Percentiles rank a stretch among this genome's conserved stretches.
phyloP scores from a whole-genome alignment of 1,140 invertebrate genomes.

The Triops longicaudatus region DNA sequence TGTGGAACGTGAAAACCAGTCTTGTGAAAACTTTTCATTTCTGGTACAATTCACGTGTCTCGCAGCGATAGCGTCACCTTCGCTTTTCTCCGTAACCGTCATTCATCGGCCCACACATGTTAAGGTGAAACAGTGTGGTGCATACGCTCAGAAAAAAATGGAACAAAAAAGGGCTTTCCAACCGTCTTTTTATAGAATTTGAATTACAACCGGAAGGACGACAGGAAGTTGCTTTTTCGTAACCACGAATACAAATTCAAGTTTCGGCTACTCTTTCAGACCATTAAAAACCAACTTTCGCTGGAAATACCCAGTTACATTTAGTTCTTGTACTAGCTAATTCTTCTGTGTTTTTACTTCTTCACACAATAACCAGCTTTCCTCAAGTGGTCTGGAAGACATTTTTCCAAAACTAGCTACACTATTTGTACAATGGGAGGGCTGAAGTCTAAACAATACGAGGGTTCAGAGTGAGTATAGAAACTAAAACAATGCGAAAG shows the following conservation, averaged over 20 bases:
- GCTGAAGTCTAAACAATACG: not conserved
- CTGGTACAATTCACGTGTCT: not conserved
- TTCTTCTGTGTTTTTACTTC: not conserved
- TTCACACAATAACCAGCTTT: not conserved
- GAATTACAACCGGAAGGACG: not conserved
- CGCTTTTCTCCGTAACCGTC: not conserved
- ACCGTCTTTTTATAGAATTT: not conserved
- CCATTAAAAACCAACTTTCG: not conserved
- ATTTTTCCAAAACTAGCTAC: not conserved
- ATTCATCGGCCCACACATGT: not conserved
- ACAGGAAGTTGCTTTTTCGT: not conserved
- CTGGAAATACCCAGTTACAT: not conserved
- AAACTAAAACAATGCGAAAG: not conserved
- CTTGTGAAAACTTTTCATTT: not conserved
- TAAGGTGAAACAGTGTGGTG: not conserved
- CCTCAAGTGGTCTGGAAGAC: too few relatives aligned
- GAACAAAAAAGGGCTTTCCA: not conserved
- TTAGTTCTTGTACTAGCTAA: not conserved
- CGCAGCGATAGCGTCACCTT: not conserved
- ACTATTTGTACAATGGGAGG: not conserved
- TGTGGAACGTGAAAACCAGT: not conserved
- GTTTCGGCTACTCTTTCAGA: not conserved
- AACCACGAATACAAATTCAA: not conserved
- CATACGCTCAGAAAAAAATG: not conserved
- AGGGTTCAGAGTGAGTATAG: not conserved